Evolutionary conservation across 1,140 invertebrate genomes (phyloP).

Genomic region (Tribolium castaneum): DNA sequence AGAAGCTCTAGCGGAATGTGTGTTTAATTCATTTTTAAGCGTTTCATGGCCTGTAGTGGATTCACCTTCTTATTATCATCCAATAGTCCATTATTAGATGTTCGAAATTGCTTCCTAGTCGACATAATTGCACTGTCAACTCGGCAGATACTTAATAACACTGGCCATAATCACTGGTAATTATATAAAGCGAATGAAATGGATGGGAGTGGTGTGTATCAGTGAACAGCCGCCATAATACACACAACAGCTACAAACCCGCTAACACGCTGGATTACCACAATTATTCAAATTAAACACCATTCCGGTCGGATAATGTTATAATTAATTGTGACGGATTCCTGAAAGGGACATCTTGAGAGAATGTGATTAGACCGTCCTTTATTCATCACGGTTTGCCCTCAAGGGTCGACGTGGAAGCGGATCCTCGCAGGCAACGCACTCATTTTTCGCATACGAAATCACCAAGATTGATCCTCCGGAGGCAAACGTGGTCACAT

Average conservation of each 20-base stretch:
- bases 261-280: constrained; percentile 28
- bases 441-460: neutral
- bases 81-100: constrained; percentile 39
- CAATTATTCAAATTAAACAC: constrained; percentile 35
- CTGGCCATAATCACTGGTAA: constrained; percentile 37
- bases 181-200: constrained; percentile 31
- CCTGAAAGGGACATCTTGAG: constrained; percentile 31
- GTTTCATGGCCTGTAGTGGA: neutral
- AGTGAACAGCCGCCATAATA: constrained; percentile 26
- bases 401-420: neutral
- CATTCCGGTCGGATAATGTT: constrained; percentile 25
- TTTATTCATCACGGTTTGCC: constrained; percentile 6
- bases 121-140: constrained; percentile 50
- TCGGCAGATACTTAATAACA: constrained; percentile 38
- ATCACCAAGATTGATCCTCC: constrained; percentile 4
- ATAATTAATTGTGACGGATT: constrained; percentile 36
- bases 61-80: constrained; percentile 13
- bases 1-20: neutral
- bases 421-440: constrained; percentile 2
- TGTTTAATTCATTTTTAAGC: constrained; percentile 34
- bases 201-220: constrained; percentile 24
- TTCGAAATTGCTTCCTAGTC: constrained; percentile 48
- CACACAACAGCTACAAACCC: constrained; percentile 19
- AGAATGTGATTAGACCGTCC: constrained; percentile 27
- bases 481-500: neutral